Evolutionary conservation across 2,113 vertebrate species (phyloP), one percentile per base, ranked within the genome.

Genomic region (Misgurnus anguillicaudatus): DNA sequence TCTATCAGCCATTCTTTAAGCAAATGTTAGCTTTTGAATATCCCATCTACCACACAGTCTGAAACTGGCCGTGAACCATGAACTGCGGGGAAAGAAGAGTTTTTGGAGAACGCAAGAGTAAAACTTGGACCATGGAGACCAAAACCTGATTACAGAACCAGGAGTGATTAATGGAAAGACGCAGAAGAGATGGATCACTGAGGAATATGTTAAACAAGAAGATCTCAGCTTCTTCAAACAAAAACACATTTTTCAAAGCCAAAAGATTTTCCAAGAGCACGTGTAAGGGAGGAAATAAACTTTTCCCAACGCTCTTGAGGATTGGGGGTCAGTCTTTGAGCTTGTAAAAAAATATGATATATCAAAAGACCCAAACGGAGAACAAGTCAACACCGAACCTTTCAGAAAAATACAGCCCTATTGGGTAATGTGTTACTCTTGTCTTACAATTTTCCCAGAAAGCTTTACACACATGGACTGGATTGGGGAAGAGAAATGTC

Each of bases 281-380:
- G 64, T 45, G 36, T 19, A 55, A 19, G 17, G 42, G 11, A 51
- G 58, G 65, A 81, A 71, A 45, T 51, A 67, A 78, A 77, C 76
- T 19, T 79, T 62, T 67, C 67, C 71, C 39, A 64, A 38, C 19
- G 42, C 31, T 19, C 57, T 13, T 60, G 60, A 9, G 66, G 74
- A 17, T 57, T 79, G 21, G 53, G 31, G 66, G 47, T 67, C 76
- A 75, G 60, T 48, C 76, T 77, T 68, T 81, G 63, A 76, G 67
- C 24, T 61, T 71, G 11, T 53, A 80, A 11, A 73, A 48, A 67
- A 45, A 73, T 83, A 39, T 11, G 48, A 64, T 51, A 68, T 55
- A 72, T 77, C 38, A 62, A 74, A 57, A 39, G 55, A 81, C n/a
- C 62, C 63, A 16, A 75, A 73, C 39, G 31, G 58, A 68, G 19